These are phyloP conservation scores for Prolemur simus DNA, from an alignment of 2,113 vertebrate species.

Conservation along the genomic window DNA sequence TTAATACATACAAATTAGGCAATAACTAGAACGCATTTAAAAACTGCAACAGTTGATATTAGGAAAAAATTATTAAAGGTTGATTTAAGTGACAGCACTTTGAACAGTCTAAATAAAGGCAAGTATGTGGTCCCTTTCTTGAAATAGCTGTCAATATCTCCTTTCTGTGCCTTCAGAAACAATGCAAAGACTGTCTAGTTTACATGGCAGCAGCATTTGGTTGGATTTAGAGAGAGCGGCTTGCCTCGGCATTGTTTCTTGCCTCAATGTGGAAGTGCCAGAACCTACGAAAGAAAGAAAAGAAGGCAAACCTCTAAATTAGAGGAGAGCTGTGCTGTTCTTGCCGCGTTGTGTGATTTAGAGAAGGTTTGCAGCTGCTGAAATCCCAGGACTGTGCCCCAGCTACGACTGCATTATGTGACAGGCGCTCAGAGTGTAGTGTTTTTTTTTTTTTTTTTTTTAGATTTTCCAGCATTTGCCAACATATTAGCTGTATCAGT, in stretches of 20 bases:
- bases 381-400: neutral
- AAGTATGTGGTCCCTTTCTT: conserved; percentile 53
- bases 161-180: conserved; percentile 44
- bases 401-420: conserved; percentile 4
- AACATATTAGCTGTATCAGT: conserved; percentile 18
- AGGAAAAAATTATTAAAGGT: conserved; percentile 41
- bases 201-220: conserved; percentile 58
- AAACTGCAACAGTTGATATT: conserved; percentile 51
- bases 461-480: conserved; percentile 42
- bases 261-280: conserved; percentile 54
- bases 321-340: neutral
- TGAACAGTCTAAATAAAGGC: conserved; percentile 62
- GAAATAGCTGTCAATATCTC: conserved; percentile 65
- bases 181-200: conserved; percentile 53
- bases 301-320: conserved; percentile 39
- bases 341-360: neutral
- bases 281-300: conserved; percentile 33
- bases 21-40: neutral
- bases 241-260: conserved; percentile 56
- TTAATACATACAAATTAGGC: conserved; percentile 15
- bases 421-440: neutral
- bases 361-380: conserved; percentile 39
- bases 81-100: conserved; percentile 53
- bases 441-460: conserved; percentile 13
- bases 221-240: conserved; percentile 47